phyloP scores from a whole-genome alignment of 2,113 vertebrate species.

The Cyanoliseus patagonus region DNA sequence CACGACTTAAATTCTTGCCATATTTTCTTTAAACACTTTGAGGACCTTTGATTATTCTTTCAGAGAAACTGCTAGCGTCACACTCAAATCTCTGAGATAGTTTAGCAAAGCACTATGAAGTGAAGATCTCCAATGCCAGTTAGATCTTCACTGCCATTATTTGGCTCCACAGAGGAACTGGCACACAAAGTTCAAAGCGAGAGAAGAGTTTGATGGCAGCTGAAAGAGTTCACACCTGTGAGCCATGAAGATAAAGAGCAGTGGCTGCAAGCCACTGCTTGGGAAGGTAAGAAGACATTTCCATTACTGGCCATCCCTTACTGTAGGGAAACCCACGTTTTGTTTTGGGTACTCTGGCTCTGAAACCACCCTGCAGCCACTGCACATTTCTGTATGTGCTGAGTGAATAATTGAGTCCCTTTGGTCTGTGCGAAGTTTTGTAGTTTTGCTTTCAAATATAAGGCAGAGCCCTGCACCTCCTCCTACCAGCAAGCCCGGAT shows the following conservation, averaged over 20 bases:
- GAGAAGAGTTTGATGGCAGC: neutral
- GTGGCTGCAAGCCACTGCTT: neutral
- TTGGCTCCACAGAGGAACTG: neutral
- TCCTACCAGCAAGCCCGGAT: neutral
- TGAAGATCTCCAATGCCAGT: neutral
- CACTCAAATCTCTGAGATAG: neutral
- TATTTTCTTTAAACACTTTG: slow-evolving; percentile 45
- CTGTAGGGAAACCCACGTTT: neutral
- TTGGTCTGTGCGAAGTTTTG: neutral
- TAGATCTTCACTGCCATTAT: neutral
- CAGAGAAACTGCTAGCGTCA: neutral
- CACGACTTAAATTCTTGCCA: slow-evolving; percentile 30
- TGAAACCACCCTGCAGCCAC: neutral
- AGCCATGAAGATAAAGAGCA: neutral
- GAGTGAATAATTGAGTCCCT: neutral
- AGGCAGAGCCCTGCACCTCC: neutral
- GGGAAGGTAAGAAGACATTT: neutral
- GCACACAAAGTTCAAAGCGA: neutral
- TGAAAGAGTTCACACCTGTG: neutral
- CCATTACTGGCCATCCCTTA: neutral
- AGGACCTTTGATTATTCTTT: slow-evolving; percentile 21
- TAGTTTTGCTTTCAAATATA: neutral
- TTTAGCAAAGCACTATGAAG: fast-evolving
- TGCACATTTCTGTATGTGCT: fast-evolving
- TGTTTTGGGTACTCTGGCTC: neutral